phyloP scores from a whole-genome alignment of 53 echinoderm and acorn worm genomes.

The Mesocentrotus franciscanus region DNA sequence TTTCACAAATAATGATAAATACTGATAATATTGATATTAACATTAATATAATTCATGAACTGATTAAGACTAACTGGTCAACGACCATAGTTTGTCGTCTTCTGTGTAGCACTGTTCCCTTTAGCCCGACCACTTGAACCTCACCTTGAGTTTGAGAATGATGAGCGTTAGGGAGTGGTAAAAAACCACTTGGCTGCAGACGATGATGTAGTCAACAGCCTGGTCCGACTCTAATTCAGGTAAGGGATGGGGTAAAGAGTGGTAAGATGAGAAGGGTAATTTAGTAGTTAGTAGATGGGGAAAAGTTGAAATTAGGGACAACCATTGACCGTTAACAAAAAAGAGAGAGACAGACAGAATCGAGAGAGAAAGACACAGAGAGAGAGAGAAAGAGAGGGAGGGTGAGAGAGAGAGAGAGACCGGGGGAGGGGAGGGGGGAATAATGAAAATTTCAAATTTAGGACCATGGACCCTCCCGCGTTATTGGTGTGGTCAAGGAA shows the following conservation, averaged over 20 bases:
- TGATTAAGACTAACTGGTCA: too few species aligned
- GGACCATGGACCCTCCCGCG: too few species aligned
- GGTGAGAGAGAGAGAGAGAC: neutral
- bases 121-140: constrained; percentile 67
- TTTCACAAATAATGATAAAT: too few species aligned
- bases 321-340: neutral
- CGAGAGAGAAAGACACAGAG: neutral
- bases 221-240: neutral
- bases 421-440: too few species aligned
- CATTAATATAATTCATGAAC: too few species aligned
- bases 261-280: neutral
- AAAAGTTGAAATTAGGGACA: too few species aligned
- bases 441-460: too few species aligned
- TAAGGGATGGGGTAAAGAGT: neutral
- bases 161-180: constrained; percentile 53
- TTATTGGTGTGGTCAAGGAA: too few species aligned
- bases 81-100: too few species aligned
- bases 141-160: constrained; percentile 67
- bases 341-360: too few species aligned
- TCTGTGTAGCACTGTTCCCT: neutral
- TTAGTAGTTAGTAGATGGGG: neutral
- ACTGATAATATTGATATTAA: too few species aligned
- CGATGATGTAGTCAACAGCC: neutral
- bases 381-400: neutral
- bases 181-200: constrained; percentile 52